Conservation (phyloP, 1,140 invertebrate species). For the Drosophila sp. region DNA sequence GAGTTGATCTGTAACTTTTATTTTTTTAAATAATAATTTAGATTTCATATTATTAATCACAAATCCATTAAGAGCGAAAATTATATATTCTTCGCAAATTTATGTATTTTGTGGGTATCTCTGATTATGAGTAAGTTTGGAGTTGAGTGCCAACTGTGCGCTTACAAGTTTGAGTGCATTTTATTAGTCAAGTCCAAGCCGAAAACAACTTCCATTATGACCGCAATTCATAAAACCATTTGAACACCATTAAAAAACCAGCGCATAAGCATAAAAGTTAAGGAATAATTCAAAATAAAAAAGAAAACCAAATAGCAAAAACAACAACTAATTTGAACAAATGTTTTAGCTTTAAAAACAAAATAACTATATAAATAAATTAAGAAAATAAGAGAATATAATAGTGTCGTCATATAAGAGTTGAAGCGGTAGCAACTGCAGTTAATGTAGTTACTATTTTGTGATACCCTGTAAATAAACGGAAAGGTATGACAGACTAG, state of each 20-base stretch:
- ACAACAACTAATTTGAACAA: slow-evolving; percentile 32
- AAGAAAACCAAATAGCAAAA: slow-evolving; percentile 6
- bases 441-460: background rate
- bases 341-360: slow-evolving; percentile 26
- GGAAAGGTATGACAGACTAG: background rate
- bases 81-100: too few relatives aligned
- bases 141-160: background rate
- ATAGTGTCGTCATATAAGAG: background rate
- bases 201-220: slow-evolving; percentile 16
- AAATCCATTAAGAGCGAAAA: too few relatives aligned
- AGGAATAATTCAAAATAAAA: slow-evolving; percentile 9
- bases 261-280: slow-evolving; percentile 19
- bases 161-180: background rate
- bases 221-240: slow-evolving; percentile 29
- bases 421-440: background rate
- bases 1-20: too few relatives aligned
- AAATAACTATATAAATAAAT: slow-evolving; percentile 17
- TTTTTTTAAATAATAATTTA: too few relatives aligned
- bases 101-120: too few relatives aligned
- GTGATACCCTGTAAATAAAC: slow-evolving; percentile 4
- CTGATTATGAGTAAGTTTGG: too few relatives aligned
- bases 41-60: too few relatives aligned
- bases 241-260: slow-evolving; percentile 18
- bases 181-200: background rate
- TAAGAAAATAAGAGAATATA: background rate